A percentile compares a stretch with the other conserved stretches of the same genome.
Conservation (phyloP, 2,797 vertebrate genomes). For the Adrianichthys oophorus region DNA sequence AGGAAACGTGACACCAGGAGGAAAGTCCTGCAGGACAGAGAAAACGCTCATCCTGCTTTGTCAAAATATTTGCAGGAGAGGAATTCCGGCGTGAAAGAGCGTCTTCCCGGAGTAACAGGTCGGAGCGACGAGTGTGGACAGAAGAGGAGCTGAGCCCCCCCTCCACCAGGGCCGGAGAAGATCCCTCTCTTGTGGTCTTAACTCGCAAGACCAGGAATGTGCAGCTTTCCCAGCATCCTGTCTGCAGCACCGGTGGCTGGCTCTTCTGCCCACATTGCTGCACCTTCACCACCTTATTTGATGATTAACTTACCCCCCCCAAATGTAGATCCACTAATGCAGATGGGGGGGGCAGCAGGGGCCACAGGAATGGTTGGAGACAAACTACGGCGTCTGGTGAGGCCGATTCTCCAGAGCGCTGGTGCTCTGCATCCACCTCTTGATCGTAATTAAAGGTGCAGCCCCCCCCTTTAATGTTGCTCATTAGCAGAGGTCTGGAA, state of each 20-base stretch:
- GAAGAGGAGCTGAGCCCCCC: constrained; percentile 79
- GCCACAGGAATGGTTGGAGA: constrained; percentile 87
- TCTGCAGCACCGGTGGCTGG: constrained; percentile 85
- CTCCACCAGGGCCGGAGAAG: constrained; percentile 82
- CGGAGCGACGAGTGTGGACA: constrained; percentile 82
- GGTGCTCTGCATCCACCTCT: constrained; percentile 89
- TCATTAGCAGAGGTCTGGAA: constrained; percentile 60
- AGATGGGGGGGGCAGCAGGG: too few species aligned
- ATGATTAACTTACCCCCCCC: not conserved
- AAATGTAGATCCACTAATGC: too few species aligned
- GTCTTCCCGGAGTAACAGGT: constrained; percentile 83
- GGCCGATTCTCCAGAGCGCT: constrained; percentile 90
- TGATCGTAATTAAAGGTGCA: constrained; percentile 97
- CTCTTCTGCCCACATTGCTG: constrained; percentile 9
- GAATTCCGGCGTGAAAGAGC: constrained; percentile 67
- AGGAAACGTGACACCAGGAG: too few species aligned
- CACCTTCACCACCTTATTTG: constrained; percentile 1
- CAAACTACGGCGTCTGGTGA: constrained; percentile 82
- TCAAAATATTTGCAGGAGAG: constrained; percentile 76
- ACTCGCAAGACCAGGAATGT: constrained; percentile 88
- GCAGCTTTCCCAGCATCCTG: constrained; percentile 87
- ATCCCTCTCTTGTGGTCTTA: constrained; percentile 87
- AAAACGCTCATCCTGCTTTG: constrained; percentile 72
- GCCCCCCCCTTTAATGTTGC: constrained; percentile 39
- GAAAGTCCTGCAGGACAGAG: constrained; percentile 3